Percentiles rank a stretch among this genome's conserved stretches.
Conservation (phyloP, 2,797 vertebrate species). For the Lithobates pipiens region DNA sequence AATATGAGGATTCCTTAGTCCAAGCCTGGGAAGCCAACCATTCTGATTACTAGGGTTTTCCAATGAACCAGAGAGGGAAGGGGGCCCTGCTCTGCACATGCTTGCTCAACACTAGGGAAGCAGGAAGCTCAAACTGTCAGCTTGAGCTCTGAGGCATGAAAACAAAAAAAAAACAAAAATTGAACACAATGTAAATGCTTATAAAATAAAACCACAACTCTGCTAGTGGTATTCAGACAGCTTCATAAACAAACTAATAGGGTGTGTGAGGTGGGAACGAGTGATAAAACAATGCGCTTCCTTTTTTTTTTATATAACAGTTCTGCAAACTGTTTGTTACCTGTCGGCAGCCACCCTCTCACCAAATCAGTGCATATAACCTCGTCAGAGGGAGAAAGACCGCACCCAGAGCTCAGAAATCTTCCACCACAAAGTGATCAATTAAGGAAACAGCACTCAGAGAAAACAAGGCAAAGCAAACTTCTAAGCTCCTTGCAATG, state of each 20-base stretch:
- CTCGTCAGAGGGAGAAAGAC: neutral
- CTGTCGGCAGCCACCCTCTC: neutral
- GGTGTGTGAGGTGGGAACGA: slow-evolving; percentile 2
- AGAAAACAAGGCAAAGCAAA: neutral
- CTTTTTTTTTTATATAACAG: neutral
- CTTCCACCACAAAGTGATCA: neutral
- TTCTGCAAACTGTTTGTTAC: neutral
- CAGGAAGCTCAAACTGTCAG: slow-evolving; percentile 7
- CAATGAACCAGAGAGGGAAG: too few species aligned
- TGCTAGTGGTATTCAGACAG: neutral
- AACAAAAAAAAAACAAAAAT: neutral
- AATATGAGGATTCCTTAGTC: too few species aligned
- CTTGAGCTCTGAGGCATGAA: neutral
- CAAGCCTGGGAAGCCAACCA: too few species aligned
- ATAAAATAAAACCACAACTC: slow-evolving; percentile 14
- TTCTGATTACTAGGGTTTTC: too few species aligned
- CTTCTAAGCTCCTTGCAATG: too few species aligned
- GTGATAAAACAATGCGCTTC: neutral
- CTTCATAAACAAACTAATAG: slow-evolving; percentile 11
- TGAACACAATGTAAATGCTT: slow-evolving; percentile 20
- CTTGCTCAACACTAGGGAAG: neutral
- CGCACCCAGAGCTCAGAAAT: neutral
- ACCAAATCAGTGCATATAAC: neutral
- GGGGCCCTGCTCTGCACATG: neutral
- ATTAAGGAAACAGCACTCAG: neutral